Evolutionary conservation across 2,797 vertebrate genomes (phyloP), one percentile per base, ranked within the genome.

Genomic region (Characodon lateralis): DNA sequence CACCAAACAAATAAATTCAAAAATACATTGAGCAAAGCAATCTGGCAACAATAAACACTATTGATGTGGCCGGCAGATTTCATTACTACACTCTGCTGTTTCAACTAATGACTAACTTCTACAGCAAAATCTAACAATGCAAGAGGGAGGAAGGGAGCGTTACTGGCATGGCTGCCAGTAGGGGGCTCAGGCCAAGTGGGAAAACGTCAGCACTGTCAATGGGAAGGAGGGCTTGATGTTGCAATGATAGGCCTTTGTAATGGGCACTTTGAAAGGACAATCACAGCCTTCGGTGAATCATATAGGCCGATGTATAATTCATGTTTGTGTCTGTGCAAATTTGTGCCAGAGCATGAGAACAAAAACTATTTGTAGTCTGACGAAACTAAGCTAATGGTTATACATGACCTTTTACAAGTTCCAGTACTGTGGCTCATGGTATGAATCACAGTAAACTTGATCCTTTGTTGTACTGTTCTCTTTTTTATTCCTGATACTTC

Each of bases 211-310:
- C 89, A 88, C 91, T 94, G 94, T 94, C 92, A 92, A 94, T 93
- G 92, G 91, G 92, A 91, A 93, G 94, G 94, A 94, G 94, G 93
- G 90, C 89, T 93, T 94, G 93, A 95, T 95, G 94, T 80, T 89
- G 93, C 95, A 95, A 95, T 95, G 93, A 95, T 94, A 95, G 93
- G 92, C 88, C 93, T 93, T 79, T 88, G 92, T 95, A 95, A 95
- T 95, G 91, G 91, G 92, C 91, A 94, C 94, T 93, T 90, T 94
- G 91, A 92, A 83, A 89, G 89, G 92, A 91, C 90, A 93, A 92
- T 89, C 88, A 88, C 89, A 83, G 90, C 91, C 91, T 89, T 93
- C 91, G 77, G 89, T 92, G 93, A 94, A 93, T 95, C 94, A 93
- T 92, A 92, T 89, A 89, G 90, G 79, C 86, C 82, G 70, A 81